Evolutionary conservation across 1,140 invertebrate genomes (phyloP).

Genomic region (Drosophila sturtevanti): DNA sequence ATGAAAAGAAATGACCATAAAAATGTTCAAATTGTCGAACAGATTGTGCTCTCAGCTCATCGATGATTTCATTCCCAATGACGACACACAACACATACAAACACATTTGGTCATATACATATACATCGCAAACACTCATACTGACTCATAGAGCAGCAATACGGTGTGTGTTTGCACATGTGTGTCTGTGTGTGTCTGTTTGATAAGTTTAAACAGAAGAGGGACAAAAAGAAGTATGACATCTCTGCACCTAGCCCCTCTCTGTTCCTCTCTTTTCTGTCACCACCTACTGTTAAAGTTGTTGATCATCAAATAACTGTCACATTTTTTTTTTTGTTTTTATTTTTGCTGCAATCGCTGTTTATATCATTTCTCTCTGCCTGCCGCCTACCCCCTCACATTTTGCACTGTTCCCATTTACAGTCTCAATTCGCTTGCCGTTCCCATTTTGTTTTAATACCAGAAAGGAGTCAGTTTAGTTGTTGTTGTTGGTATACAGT

Average conservation of each 20-base stretch:
- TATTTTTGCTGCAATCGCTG: neutral
- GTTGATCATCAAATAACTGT: neutral
- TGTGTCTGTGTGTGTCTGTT: conserved; percentile 18
- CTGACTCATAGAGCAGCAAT: neutral
- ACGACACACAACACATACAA: conserved; percentile 52
- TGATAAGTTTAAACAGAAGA: conserved; percentile 11
- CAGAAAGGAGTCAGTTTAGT: conserved; percentile 32
- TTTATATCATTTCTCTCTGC: neutral
- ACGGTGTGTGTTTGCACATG: conserved; percentile 7
- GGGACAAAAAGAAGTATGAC: neutral
- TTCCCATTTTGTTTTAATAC: neutral
- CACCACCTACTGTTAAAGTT: neutral
- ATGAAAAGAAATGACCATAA: conserved; percentile 6
- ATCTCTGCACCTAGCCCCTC: neutral
- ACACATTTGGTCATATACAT: conserved; percentile 3
- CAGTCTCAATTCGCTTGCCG: neutral
- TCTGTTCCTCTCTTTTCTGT: no score
- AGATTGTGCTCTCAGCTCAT: conserved; percentile 26
- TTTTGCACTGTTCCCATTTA: neutral
- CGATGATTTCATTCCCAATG: conserved; percentile 76
- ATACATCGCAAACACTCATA: neutral
- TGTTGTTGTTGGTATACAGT: conserved; percentile 15
- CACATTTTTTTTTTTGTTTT: conserved; percentile 15
- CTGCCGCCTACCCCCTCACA: neutral
- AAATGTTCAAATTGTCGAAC: conserved; percentile 10